These are phyloP conservation scores for Dendropsophus ebraccatus DNA, from an alignment of 2,113 vertebrate genomes.

Conservation along the genomic window DNA sequence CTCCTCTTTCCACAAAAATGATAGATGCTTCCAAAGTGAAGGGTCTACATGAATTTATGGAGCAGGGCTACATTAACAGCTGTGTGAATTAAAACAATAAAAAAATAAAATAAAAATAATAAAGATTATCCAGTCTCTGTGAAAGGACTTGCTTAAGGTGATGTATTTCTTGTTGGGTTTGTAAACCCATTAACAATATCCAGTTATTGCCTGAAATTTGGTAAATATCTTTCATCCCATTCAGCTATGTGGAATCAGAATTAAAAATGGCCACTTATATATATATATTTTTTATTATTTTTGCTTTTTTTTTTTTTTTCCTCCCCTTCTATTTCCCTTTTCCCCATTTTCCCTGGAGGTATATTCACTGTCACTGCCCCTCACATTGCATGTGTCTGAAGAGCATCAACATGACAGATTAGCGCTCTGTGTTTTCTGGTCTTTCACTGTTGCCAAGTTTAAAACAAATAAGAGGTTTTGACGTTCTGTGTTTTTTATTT, in stretches of 20 bases:
- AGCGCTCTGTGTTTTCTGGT: conserved; percentile 58
- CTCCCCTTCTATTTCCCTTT: not conserved
- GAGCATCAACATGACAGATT: conserved; percentile 57
- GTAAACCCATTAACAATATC: not conserved
- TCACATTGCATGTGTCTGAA: conserved; percentile 60
- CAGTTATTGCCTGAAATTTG: not conserved
- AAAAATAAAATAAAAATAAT: too few species aligned
- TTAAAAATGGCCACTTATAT: conserved; percentile 3
- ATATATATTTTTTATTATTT: too few species aligned
- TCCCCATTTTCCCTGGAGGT: conserved; percentile 5
- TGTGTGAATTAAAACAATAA: too few species aligned
- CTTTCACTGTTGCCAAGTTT: conserved; percentile 54
- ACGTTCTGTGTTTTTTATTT: not conserved
- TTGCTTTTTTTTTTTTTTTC: not conserved
- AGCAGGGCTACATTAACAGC: too few species aligned
- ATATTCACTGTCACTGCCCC: conserved; percentile 50
- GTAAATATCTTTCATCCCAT: not conserved
- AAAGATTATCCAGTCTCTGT: too few species aligned
- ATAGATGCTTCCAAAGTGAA: too few species aligned
- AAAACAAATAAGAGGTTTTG: conserved; percentile 46
- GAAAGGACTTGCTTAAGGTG: not conserved
- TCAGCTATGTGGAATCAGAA: conserved; percentile 33
- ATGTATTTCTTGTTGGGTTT: conserved; percentile 16
- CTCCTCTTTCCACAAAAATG: too few species aligned
- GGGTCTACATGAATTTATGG: too few species aligned